These are phyloP conservation scores for Pantelozetes paolii DNA, from an alignment of 2,888 invertebrate genomes.

Conservation along the genomic window DNA sequence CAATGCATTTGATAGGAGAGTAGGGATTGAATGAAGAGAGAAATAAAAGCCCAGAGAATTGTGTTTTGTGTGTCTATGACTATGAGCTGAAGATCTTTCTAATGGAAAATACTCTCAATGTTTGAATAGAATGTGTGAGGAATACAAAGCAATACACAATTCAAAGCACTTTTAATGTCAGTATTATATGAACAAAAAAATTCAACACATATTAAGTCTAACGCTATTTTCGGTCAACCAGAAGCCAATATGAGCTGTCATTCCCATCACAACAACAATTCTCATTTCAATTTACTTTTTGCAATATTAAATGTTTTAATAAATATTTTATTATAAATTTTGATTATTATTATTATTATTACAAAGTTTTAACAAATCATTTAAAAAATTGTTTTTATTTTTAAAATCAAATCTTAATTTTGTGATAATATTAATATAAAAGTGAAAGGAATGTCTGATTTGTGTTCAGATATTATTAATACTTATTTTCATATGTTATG, in stretches of 20 bases:
- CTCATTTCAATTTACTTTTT: background rate
- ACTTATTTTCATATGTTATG: background rate
- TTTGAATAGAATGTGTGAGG: constrained; percentile 3
- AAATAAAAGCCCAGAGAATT: background rate
- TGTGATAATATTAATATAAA: too few species aligned
- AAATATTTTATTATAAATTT: too few species aligned
- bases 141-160: background rate
- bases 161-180: constrained; percentile 2
- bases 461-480: background rate
- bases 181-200: constrained; percentile 3
- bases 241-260: constrained; percentile 22
- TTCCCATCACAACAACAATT: background rate
- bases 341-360: too few species aligned
- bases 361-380: too few species aligned
- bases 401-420: too few species aligned
- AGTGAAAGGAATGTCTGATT: too few species aligned
- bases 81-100: constrained; percentile 9
- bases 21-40: background rate
- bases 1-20: constrained; percentile 15
- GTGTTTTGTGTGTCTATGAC: constrained; percentile 12
- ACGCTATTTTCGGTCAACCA: constrained; percentile 24
- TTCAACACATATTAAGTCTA: constrained; percentile 17
- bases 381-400: too few species aligned
- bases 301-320: too few species aligned
- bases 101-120: constrained; percentile 11